These are phyloP conservation scores for Merodon equestris DNA, from an alignment of 2,888 invertebrate species.

Conservation along the genomic window DNA sequence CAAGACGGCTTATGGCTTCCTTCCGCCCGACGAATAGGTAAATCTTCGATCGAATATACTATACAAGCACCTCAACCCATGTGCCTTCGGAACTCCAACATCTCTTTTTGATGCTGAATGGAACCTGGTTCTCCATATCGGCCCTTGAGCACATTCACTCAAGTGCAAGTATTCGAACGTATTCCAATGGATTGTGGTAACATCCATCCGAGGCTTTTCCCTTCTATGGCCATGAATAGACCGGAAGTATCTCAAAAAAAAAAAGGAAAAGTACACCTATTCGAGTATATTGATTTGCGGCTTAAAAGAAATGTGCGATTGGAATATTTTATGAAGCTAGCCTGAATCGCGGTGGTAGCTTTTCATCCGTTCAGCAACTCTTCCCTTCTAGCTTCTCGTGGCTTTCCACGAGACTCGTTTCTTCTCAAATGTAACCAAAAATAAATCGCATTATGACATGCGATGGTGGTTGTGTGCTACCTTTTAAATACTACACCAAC, in stretches of 20 bases:
- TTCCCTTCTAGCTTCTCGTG: too few relatives aligned
- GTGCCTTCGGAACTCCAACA: too few relatives aligned
- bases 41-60: conserved; percentile 28
- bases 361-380: too few relatives aligned
- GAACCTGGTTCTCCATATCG: conserved; percentile 16
- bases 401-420: not conserved
- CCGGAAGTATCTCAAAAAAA: conserved; percentile 35
- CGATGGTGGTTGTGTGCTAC: conserved; percentile 4
- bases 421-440: conserved; percentile 62
- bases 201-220: conserved; percentile 12
- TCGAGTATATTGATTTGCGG: conserved; percentile 57
- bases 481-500: too few relatives aligned
- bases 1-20: conserved; percentile 47
- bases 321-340: conserved; percentile 52
- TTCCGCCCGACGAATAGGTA: conserved; percentile 34
- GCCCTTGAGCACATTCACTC: conserved; percentile 55
- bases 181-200: conserved; percentile 18
- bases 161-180: conserved; percentile 17
- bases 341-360: conserved; percentile 13
- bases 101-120: too few relatives aligned
- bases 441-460: conserved; percentile 63
- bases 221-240: conserved; percentile 44
- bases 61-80: conserved; percentile 22
- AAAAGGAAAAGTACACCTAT: too few relatives aligned
- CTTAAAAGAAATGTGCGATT: conserved; percentile 62